These are phyloP conservation scores for Sycobia sp. DNA, from an alignment of 1,140 invertebrate genomes.

Conservation along the genomic window DNA sequence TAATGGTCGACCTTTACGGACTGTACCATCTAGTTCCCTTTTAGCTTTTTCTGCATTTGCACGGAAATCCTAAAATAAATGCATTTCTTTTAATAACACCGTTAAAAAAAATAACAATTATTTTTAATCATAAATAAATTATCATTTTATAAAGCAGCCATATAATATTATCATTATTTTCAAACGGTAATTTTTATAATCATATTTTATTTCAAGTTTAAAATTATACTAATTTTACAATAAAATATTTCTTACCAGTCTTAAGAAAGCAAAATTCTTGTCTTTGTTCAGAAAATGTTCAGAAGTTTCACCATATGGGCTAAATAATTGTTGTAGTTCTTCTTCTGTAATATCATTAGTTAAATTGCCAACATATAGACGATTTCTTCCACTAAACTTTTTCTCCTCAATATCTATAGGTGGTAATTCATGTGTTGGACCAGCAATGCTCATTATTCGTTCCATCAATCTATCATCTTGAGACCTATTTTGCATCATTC, in stretches of 20 bases:
- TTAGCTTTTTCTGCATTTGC: slow-evolving; percentile 96
- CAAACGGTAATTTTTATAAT: too few relatives aligned
- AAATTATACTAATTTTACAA: slow-evolving; percentile 19
- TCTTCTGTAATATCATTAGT: slow-evolving; percentile 85
- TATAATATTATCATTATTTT: too few relatives aligned
- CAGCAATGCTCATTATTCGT: slow-evolving; percentile 71
- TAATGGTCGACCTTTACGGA: slow-evolving; percentile 83
- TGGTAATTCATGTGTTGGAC: slow-evolving; percentile 75
- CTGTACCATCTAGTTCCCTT: slow-evolving; percentile 86
- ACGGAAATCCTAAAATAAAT: slow-evolving; percentile 86
- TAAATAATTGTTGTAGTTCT: slow-evolving; percentile 85
- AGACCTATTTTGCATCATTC: slow-evolving; percentile 49
- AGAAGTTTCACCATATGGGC: slow-evolving; percentile 82
- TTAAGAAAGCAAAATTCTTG: slow-evolving; percentile 97
- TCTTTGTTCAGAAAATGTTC: slow-evolving; percentile 94
- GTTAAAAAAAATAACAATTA: too few relatives aligned
- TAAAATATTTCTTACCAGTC: slow-evolving; percentile 79
- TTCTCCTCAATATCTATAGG: slow-evolving; percentile 74
- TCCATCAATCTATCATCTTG: slow-evolving; percentile 72
- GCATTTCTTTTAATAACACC: too few relatives aligned
- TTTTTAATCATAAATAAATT: too few relatives aligned
- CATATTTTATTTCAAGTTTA: too few relatives aligned
- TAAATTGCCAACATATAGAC: slow-evolving; percentile 94
- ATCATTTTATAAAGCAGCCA: too few relatives aligned
- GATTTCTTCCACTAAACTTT: slow-evolving; percentile 88